A percentile compares a stretch with the other conserved stretches of the same genome.
Evolutionary conservation across 2,113 vertebrate species (phyloP).

Genomic region (Mus musculus): DNA sequence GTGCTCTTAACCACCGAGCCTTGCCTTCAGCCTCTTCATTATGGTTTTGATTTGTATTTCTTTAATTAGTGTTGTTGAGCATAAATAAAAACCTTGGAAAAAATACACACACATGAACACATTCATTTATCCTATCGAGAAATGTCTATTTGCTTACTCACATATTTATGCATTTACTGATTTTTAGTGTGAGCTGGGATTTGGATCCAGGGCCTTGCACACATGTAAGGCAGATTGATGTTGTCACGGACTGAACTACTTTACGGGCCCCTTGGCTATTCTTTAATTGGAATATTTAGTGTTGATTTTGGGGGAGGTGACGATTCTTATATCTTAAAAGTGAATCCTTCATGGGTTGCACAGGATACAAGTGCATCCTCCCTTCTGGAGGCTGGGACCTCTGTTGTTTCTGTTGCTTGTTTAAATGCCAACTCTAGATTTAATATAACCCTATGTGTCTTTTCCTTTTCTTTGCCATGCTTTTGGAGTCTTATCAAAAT

Average conservation of each 20-base stretch:
- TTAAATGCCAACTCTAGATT: neutral
- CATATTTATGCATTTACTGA: neutral
- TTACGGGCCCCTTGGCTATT: neutral
- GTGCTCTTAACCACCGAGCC: neutral
- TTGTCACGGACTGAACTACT: neutral
- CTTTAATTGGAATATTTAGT: neutral
- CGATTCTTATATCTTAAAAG: neutral
- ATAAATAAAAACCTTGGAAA: neutral
- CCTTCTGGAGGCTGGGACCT: neutral
- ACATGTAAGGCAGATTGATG: neutral
- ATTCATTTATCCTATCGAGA: neutral
- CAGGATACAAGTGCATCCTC: neutral
- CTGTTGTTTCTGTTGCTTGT: neutral
- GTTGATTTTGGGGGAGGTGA: neutral
- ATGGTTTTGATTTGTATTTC: neutral
- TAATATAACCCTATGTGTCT: neutral
- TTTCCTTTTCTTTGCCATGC: neutral
- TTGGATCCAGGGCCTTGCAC: neutral
- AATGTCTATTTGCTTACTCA: neutral
- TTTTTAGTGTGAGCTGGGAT: neutral
- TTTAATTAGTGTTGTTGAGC: neutral
- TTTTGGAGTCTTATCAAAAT: neutral
- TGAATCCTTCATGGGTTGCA: neutral
- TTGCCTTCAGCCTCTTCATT: neutral
- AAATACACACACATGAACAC: neutral